Base-by-base conservation (phyloP, 2,888 invertebrate genomes). In the Epsilonema sp. region DNA sequence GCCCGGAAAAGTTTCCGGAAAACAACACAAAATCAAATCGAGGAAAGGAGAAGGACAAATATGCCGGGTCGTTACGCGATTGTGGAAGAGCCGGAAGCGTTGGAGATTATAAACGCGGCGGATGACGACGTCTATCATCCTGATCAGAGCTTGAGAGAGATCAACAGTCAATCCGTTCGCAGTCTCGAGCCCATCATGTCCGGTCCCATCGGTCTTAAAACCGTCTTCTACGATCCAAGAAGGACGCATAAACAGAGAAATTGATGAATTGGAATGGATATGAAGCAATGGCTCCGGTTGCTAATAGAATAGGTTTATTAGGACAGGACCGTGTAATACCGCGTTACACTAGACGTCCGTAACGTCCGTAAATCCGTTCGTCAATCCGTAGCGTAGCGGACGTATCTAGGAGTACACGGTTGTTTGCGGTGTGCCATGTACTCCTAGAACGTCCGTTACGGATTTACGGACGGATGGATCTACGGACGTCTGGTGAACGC, bases 101-200 rank as follows among this genome's bases (percentile, higher is more conserved):
- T 47, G 42, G 47, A 47, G 21, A 26, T 44, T 26, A 26, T 47
- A 3, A n/a, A n/a, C n/a, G n/a, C n/a, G n/a, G n/a, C n/a, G n/a
- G 38, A 45, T 16, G 48, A 44, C 24, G 40, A 36, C 40, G 48
- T 47, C 23, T 47, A 47, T 22, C 37, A 47, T 21, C 47, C 47
- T 3, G 47, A 47, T 21, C 45, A 45, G 26, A 37, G 37, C 19
- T 3, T 39, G 8, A 39, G n/a, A n/a, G n/a, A n/a, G n/a, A n/a
- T n/a, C n/a, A n/a, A n/a, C n/a, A n/a, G n/a, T n/a, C 16, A 3
- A 4, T 43, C 42, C n/a, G 21, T 37, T 19, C 37, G 42, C 25
- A 37, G 19, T 24, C 38, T 48, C 21, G 44, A 48, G 25, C 48
- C 44, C 24, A 44, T 48, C 21, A n/a, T 44, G 2, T 19, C 38